These are phyloP conservation scores for Callopanchax toddi DNA, from an alignment of 2,113 vertebrate genomes.

Conservation along the genomic window DNA sequence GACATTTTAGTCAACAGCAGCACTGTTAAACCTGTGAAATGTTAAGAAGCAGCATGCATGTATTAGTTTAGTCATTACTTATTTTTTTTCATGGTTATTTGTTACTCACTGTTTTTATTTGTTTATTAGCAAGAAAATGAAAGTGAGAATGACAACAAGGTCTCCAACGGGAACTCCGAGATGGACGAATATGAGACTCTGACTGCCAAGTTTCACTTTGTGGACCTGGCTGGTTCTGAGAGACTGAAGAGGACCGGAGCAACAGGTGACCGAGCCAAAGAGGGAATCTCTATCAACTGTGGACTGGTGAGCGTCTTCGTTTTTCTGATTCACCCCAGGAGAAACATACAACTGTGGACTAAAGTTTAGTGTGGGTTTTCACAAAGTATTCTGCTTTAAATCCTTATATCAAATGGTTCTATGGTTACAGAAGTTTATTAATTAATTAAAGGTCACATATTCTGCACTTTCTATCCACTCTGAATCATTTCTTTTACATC, in stretches of 20 bases:
- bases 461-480: no score
- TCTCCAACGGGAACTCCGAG: slow-evolving; percentile 88
- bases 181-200: slow-evolving; percentile 96
- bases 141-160: slow-evolving; percentile 86
- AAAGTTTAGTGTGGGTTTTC: no score
- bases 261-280: slow-evolving; percentile 94
- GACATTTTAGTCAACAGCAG: not conserved
- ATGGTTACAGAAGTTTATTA: no score
- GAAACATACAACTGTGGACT: no score
- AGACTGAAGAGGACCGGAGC: slow-evolving; percentile 95
- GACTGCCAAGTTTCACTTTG: slow-evolving; percentile 98
- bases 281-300: slow-evolving; percentile 99
- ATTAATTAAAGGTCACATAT: no score
- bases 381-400: no score
- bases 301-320: slow-evolving; percentile 86
- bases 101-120: not conserved
- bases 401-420: no score
- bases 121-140: slow-evolving; percentile 80
- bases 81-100: no score
- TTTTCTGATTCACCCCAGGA: not conserved
- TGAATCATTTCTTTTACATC: no score
- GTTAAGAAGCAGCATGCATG: not conserved
- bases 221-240: slow-evolving; percentile 96
- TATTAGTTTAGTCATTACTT: not conserved
- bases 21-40: not conserved